These are phyloP conservation scores for Pachypeltis micranthus DNA, from an alignment of 1,140 invertebrate species.

Conservation along the genomic window DNA sequence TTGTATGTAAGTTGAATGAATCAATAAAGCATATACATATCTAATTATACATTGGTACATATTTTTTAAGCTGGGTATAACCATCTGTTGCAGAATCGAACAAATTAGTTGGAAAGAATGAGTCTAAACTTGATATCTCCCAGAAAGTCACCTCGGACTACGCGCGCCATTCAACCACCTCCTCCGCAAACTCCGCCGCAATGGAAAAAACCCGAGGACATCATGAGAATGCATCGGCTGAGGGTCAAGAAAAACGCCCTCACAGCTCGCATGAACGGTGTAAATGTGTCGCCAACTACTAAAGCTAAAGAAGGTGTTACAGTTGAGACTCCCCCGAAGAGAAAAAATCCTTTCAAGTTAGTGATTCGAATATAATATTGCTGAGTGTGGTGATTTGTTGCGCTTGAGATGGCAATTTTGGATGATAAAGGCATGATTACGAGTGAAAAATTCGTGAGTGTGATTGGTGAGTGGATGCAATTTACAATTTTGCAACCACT, in stretches of 20 bases:
- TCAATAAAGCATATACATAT: too few species aligned
- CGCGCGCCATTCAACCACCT: background rate
- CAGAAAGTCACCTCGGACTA: conserved; percentile 1
- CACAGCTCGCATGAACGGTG: conserved; percentile 43
- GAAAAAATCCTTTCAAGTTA: conserved; percentile 52
- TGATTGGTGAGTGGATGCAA: too few species aligned
- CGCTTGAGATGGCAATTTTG: too few species aligned
- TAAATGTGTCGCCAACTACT: conserved; percentile 14
- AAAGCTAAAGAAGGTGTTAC: conserved; percentile 8
- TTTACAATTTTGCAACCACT: too few species aligned
- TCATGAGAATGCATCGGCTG: conserved; percentile 53
- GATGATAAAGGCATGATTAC: too few species aligned
- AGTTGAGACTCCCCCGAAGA: conserved; percentile 18
- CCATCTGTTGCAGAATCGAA: too few species aligned
- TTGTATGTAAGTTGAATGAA: too few species aligned
- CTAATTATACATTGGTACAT: too few species aligned
- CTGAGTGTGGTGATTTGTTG: background rate
- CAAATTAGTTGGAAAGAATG: too few species aligned
- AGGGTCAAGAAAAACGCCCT: conserved; percentile 56
- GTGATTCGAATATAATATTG: conserved; percentile 30
- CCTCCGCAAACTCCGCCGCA: conserved; percentile 29
- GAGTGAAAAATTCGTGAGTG: too few species aligned
- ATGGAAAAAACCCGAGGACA: conserved; percentile 49
- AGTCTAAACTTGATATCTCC: conserved; percentile 12
- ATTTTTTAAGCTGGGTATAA: too few species aligned